Conservation (phyloP, 2,113 vertebrate species). For the Struthidea cinerea region DNA sequence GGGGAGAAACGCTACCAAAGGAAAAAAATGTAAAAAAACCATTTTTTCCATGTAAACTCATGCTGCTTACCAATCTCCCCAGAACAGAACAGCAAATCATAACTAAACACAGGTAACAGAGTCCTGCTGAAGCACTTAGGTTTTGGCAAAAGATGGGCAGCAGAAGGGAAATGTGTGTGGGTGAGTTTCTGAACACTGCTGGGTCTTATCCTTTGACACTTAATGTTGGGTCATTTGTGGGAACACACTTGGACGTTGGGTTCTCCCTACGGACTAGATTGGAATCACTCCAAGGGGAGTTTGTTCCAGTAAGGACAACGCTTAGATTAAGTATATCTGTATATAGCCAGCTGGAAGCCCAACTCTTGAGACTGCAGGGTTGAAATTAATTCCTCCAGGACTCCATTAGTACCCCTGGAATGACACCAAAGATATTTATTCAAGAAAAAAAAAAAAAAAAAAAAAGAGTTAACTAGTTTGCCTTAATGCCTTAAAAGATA, state of each 20-base stretch:
- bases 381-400: background rate
- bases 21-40: background rate
- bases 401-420: background rate
- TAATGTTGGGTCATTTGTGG: background rate
- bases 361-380: background rate
- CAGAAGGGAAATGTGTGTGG: background rate
- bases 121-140: background rate
- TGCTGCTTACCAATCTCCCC: background rate
- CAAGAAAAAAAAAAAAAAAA: rapidly evolving
- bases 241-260: background rate
- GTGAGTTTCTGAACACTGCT: background rate
- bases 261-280: background rate
- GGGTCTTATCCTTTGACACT: background rate
- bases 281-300: background rate
- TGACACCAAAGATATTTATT: background rate
- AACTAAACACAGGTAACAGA: background rate
- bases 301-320: background rate
- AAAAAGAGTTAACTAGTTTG: background rate
- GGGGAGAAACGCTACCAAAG: background rate
- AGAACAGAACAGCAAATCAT: background rate
- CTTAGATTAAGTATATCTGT: background rate
- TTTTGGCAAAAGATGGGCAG: background rate
- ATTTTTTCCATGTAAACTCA: background rate
- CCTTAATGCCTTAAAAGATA: background rate
- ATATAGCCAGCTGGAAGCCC: background rate